Evolutionary conservation across 2,797 vertebrate genomes (phyloP).

Genomic region (Halcyon leucocephala): DNA sequence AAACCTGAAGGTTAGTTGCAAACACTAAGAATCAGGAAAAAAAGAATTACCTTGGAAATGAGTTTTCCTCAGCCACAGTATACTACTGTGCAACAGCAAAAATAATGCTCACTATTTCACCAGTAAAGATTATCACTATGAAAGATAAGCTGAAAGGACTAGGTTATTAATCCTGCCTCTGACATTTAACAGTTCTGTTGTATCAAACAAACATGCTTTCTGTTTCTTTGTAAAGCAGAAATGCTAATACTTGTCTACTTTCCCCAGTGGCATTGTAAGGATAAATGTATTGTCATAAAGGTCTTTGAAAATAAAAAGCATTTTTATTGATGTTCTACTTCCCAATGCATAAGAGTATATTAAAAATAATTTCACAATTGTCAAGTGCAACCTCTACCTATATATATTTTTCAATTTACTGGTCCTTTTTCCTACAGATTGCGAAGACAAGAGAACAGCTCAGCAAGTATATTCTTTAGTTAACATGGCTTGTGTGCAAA

Average conservation of each 20-base stretch:
- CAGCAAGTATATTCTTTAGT: background rate
- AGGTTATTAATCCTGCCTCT: slow-evolving; percentile 1
- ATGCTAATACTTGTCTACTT: background rate
- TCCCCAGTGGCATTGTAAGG: background rate
- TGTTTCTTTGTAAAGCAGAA: background rate
- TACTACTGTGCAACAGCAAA: background rate
- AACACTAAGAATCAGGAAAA: background rate
- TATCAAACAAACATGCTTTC: background rate
- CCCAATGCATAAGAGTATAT: background rate
- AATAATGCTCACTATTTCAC: slow-evolving; percentile 1
- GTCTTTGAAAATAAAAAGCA: slow-evolving; percentile 23
- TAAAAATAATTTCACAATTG: slow-evolving; percentile 36
- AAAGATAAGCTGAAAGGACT: background rate
- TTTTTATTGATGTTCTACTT: slow-evolving; percentile 27
- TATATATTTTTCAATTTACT: background rate
- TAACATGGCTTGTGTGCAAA: background rate
- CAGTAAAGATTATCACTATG: background rate
- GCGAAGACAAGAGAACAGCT: background rate
- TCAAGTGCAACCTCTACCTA: background rate
- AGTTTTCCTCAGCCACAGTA: background rate
- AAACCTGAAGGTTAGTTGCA: background rate
- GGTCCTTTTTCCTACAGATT: background rate
- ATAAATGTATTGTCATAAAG: slow-evolving; percentile 17
- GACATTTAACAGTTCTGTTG: slow-evolving; percentile 10
- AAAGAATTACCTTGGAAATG: background rate